Evolutionary conservation across 2,797 vertebrate species (phyloP).

Genomic region (Scleropages formosus): DNA sequence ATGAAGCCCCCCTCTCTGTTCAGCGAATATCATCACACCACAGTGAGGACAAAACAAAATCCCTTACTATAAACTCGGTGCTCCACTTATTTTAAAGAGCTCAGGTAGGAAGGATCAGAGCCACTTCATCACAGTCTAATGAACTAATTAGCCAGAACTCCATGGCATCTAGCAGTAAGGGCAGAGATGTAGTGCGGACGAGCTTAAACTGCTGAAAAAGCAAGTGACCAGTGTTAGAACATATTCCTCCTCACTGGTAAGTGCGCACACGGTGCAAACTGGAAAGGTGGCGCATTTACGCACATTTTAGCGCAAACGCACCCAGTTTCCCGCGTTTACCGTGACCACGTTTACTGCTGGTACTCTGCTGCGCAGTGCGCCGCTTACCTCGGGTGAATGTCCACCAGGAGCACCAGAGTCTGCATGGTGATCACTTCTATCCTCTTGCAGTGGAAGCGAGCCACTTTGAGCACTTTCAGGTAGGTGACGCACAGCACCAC

Average conservation of each 20-base stretch:
- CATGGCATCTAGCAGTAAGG: not conserved
- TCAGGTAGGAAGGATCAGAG: not conserved
- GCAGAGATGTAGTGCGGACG: not conserved
- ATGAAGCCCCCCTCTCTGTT: not conserved
- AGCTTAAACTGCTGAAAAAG: not conserved
- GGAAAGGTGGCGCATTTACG: no score
- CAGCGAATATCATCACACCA: not conserved
- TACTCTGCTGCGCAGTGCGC: no score
- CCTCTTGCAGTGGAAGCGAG: conserved; percentile 88
- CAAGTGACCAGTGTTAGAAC: no score
- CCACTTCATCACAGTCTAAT: not conserved
- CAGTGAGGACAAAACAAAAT: not conserved
- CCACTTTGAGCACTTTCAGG: conserved; percentile 92
- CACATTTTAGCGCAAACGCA: no score
- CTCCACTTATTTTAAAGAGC: not conserved
- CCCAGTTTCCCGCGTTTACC: not conserved
- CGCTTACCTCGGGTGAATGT: conserved; percentile 92
- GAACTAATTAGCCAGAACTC: not conserved
- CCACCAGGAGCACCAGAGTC: conserved; percentile 90
- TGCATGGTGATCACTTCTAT: conserved; percentile 96
- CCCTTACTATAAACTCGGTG: no score
- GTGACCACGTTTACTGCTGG: not conserved
- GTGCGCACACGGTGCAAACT: no score
- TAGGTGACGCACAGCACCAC: conserved; percentile 89
- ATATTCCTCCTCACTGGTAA: no score